Percentiles rank a stretch among this genome's conserved stretches.
These are phyloP conservation scores for Orchesella cincta DNA, from an alignment of 1,140 invertebrate genomes.

Conservation along the genomic window DNA sequence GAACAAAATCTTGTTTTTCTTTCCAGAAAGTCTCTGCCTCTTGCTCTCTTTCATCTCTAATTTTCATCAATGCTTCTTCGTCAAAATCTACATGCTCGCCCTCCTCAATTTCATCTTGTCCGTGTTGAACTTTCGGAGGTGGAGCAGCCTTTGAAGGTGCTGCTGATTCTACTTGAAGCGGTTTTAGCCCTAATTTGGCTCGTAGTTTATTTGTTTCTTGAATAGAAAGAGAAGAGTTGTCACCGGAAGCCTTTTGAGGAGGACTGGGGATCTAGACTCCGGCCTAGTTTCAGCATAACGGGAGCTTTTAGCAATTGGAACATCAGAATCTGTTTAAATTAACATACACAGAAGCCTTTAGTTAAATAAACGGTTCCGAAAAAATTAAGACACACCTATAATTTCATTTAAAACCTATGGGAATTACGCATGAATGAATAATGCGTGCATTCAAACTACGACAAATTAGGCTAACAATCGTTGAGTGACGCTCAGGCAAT, in stretches of 20 bases:
- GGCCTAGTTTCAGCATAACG: conserved; percentile 21
- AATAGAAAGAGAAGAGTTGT: conserved; percentile 67
- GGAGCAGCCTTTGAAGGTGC: conserved; percentile 28
- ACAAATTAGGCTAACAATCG: no score
- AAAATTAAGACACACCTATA: no score
- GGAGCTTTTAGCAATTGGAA: conserved; percentile 32
- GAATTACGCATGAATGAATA: no score
- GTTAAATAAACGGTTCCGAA: no score
- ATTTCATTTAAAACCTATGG: no score
- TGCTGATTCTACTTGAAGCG: conserved; percentile 71
- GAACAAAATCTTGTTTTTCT: conserved; percentile 88
- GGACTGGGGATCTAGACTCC: conserved; percentile 42
- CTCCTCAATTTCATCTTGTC: conserved; percentile 44
- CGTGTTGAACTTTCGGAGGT: not conserved
- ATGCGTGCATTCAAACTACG: no score
- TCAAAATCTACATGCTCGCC: conserved; percentile 53
- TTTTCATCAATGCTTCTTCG: conserved; percentile 42
- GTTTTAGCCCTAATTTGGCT: conserved; percentile 90
- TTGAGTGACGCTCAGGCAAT: no score
- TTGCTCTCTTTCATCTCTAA: conserved; percentile 49
- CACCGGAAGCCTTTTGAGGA: conserved; percentile 32
- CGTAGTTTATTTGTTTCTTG: conserved; percentile 89
- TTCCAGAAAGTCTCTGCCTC: conserved; percentile 57
- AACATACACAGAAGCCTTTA: no score
- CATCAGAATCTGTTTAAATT: conserved; percentile 43